Evolutionary conservation across 2,797 vertebrate species (phyloP), one percentile per base, ranked within the genome.

Genomic region (Typhlichthys subterraneus): DNA sequence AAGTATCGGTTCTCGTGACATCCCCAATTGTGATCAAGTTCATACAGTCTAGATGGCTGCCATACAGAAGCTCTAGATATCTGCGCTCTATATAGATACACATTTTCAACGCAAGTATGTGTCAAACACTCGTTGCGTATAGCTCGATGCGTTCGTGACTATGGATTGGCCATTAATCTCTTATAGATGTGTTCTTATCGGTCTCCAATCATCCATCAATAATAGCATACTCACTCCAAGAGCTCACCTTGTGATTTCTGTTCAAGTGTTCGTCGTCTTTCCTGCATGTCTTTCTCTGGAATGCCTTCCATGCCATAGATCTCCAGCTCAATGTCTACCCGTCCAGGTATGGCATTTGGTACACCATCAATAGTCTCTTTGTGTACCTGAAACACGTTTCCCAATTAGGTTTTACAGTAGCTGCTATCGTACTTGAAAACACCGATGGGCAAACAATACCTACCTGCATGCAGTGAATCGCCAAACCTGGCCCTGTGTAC

Each of bases 251-350:
- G 96, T 48, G 97, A 96, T 88, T 99, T 99, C 78, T 99, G 98
- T 86, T 98, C 98, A 77, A 99, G 92, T 15, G 96, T 89, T 29
- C 96, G 81, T 60, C 96, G 92, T 73, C 97, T 92, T 73, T 99
- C 98, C 76, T 99, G 96, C 96, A 99, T 98, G 66, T 99, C 98
- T 88, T 99, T 99, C 65, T 99, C 98, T 72, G 97, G 98, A 88
- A 99, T 99, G 53, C 98, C 98, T 72, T 99, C 98, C 98, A 99
- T 99, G 57, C 98, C 98, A 50, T 99, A 99, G 71, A 99, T 99
- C 90, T 99, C 97, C 90, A 99, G 86, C 80, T 99, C 98, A 53
- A 99, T 98, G 59, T 99, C 97, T 52, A 94, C 95, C 89, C 98
- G 94, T 77, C 98, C 98, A 1, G 97, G 98, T 85, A 99, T 99